phyloP scores from a whole-genome alignment of 2,888 invertebrate species.

The Caenorhabditis sp. region DNA sequence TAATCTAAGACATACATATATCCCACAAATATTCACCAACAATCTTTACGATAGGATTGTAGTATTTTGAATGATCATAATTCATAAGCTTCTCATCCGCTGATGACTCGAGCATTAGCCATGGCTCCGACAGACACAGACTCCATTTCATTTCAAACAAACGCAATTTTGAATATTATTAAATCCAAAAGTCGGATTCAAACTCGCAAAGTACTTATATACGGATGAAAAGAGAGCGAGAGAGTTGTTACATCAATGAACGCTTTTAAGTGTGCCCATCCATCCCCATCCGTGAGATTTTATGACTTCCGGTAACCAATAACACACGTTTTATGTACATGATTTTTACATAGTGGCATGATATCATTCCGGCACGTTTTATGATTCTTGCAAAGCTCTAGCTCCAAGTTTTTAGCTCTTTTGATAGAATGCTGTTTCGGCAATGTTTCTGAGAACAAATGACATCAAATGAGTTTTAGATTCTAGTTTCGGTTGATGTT shows the following conservation, averaged over 20 bases:
- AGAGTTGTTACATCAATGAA: neutral
- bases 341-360: too few species aligned
- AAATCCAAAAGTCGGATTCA: neutral
- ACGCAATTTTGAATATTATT: too few species aligned
- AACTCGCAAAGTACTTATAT: too few species aligned
- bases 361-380: neutral
- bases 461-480: too few species aligned
- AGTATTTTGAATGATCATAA: neutral
- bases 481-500: too few species aligned
- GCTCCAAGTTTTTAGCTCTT: neutral
- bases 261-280: neutral
- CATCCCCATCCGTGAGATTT: neutral
- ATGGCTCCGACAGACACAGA: neutral
- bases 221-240: neutral
- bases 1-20: too few species aligned
- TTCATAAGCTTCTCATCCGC: neutral
- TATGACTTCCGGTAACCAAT: conserved; percentile 2
- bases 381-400: neutral
- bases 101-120: neutral
- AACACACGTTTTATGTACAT: neutral
- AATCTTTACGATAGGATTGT: neutral
- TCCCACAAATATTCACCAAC: too few species aligned
- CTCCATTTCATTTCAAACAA: neutral
- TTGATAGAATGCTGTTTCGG: neutral
- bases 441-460: too few species aligned